A percentile compares a stretch with the other conserved stretches of the same genome.
phyloP scores from a whole-genome alignment of 2,888 invertebrate species.

The Drosophila recens region DNA sequence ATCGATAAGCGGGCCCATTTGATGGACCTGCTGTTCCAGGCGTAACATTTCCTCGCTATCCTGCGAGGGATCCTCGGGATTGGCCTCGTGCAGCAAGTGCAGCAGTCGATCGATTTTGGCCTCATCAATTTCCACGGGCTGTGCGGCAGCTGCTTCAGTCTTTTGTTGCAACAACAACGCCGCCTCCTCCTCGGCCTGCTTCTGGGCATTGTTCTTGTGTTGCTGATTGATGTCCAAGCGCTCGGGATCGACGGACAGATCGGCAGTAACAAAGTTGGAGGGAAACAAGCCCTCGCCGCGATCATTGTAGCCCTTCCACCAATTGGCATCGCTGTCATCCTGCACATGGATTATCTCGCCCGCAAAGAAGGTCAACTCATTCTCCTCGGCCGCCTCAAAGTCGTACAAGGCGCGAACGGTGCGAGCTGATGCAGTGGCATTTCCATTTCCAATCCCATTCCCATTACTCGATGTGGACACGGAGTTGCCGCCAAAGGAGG shows the following conservation, averaged over 20 bases:
- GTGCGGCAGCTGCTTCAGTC: conserved; percentile 80
- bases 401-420: conserved; percentile 98
- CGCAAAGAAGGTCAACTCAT: conserved; percentile 97
- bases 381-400: conserved; percentile 99
- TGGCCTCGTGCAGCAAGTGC: conserved; percentile 95
- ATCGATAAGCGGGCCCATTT: conserved; percentile 97
- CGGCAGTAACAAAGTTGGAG: conserved; percentile 99
- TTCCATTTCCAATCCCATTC: conserved; percentile 33
- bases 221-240: conserved; percentile 86
- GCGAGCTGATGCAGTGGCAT: conserved; percentile 86
- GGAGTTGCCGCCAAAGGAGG: conserved; percentile 82
- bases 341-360: conserved; percentile 97
- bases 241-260: conserved; percentile 92
- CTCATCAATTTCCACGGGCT: conserved; percentile 91
- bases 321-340: conserved; percentile 98
- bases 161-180: conserved; percentile 83
- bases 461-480: conserved; percentile 58
- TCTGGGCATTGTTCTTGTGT: conserved; percentile 87
- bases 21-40: conserved; percentile 88
- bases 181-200: conserved; percentile 84
- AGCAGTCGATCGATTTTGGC: conserved; percentile 94
- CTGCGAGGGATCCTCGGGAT: conserved; percentile 92
- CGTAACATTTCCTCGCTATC: conserved; percentile 85
- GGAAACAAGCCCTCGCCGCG: conserved; percentile 98
- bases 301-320: conserved; percentile 99